phyloP scores from a whole-genome alignment of 2,113 vertebrate species.

The Semnopithecus entellus region DNA sequence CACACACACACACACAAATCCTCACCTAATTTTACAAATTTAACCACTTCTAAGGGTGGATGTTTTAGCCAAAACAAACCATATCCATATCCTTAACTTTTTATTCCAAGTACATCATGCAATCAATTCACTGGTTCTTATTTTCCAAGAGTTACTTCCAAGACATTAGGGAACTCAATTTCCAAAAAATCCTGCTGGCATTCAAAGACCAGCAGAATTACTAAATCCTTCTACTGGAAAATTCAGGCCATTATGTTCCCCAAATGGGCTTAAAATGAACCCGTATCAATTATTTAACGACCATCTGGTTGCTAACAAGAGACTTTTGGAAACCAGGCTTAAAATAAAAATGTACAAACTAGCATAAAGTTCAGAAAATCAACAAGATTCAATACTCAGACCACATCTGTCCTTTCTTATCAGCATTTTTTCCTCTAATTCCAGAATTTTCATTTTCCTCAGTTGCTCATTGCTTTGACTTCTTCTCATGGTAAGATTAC shows the following conservation, averaged over 20 bases:
- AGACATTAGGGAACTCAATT: conserved; percentile 64
- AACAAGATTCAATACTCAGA: conserved; percentile 47
- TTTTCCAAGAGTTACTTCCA: conserved; percentile 75
- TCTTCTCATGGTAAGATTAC: conserved; percentile 13
- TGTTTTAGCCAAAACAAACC: conserved; percentile 57
- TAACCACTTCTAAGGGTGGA: conserved; percentile 40
- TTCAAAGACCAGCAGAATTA: conserved; percentile 68
- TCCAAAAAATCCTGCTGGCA: conserved; percentile 50
- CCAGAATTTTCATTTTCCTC: conserved; percentile 47
- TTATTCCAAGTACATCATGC: conserved; percentile 63
- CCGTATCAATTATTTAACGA: conserved; percentile 70
- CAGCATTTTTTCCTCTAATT: conserved; percentile 49
- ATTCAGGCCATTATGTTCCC: conserved; percentile 66
- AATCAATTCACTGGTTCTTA: conserved; percentile 67
- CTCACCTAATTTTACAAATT: conserved; percentile 11
- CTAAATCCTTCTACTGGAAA: conserved; percentile 75
- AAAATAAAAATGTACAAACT: conserved; percentile 69
- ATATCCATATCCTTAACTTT: conserved; percentile 41
- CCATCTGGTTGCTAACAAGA: conserved; percentile 75
- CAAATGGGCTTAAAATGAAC: conserved; percentile 71
- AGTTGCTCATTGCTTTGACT: conserved; percentile 34
- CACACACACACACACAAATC: background rate
- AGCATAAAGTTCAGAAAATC: conserved; percentile 65
- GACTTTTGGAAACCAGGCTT: conserved; percentile 60
- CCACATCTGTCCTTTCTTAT: conserved; percentile 36